Evolutionary conservation across 2,113 vertebrate species (phyloP).

Genomic region (Scartelaos histophorus): DNA sequence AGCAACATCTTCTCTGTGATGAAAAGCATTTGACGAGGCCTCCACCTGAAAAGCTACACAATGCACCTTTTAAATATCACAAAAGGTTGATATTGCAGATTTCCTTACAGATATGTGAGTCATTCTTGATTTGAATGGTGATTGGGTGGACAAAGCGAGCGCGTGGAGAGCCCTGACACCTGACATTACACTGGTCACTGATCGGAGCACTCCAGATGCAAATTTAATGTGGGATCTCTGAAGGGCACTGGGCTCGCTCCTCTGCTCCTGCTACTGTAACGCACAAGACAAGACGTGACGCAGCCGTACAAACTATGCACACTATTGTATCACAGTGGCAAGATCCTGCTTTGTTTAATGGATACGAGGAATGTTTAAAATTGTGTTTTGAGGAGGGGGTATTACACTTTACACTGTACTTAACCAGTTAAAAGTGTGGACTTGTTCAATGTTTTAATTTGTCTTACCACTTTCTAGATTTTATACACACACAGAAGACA

Average conservation of each 20-base stretch:
- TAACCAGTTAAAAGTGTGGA: no score
- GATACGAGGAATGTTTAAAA: background rate
- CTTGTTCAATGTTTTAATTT: no score
- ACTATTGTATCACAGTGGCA: background rate
- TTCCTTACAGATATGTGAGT: no score
- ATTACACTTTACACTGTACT: no score
- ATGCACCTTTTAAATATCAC: no score
- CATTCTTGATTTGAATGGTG: background rate
- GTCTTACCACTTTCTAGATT: no score
- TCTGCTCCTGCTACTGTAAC: background rate
- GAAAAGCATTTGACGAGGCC: no score
- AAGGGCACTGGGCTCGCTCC: background rate
- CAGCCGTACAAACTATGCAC: background rate
- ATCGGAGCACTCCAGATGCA: slow-evolving; percentile 1
- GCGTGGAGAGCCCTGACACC: background rate
- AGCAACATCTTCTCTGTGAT: no score
- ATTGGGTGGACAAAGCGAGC: no score
- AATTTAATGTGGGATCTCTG: background rate
- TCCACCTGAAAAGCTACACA: no score
- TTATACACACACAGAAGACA: no score
- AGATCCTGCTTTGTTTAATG: background rate
- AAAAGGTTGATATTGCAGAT: no score
- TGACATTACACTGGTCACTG: background rate
- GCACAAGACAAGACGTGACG: background rate
- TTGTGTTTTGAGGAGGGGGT: background rate